Conservation (phyloP, 2,797 vertebrate species). For the Gymnothorax reevesii region DNA sequence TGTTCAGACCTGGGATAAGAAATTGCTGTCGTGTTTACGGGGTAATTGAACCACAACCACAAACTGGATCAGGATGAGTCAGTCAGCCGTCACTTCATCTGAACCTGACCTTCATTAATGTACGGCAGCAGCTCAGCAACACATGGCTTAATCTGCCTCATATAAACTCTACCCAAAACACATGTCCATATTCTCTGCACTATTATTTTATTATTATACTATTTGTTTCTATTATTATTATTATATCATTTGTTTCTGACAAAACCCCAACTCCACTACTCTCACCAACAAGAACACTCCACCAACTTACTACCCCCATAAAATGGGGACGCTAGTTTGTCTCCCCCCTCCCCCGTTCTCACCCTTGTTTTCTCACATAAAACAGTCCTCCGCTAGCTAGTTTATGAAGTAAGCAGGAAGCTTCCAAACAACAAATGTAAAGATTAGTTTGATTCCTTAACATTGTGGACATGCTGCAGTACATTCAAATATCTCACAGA, state of each 20-base stretch:
- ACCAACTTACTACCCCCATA: background rate
- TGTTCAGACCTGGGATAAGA: background rate
- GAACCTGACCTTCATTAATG: background rate
- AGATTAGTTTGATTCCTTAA: too few relatives aligned
- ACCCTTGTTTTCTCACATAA: too few relatives aligned
- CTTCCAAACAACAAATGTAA: too few relatives aligned
- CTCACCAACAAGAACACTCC: background rate
- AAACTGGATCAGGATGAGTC: constrained; percentile 15
- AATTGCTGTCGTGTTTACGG: background rate
- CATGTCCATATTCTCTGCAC: background rate
- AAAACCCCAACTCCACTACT: background rate
- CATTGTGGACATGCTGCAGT: too few relatives aligned
- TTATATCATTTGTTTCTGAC: background rate
- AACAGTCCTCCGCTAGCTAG: too few relatives aligned
- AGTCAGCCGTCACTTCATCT: background rate
- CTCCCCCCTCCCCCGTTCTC: too few relatives aligned
- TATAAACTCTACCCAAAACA: background rate
- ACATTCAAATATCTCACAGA: too few relatives aligned
- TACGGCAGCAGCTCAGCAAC: background rate
- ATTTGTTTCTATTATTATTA: background rate
- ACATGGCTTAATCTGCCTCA: background rate
- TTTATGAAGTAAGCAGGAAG: too few relatives aligned
- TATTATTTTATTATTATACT: background rate
- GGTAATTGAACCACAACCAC: constrained; percentile 20
- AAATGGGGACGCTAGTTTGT: too few relatives aligned